These are phyloP conservation scores for Metopolophium dirhodum DNA, from an alignment of 1,140 invertebrate genomes.

Conservation along the genomic window DNA sequence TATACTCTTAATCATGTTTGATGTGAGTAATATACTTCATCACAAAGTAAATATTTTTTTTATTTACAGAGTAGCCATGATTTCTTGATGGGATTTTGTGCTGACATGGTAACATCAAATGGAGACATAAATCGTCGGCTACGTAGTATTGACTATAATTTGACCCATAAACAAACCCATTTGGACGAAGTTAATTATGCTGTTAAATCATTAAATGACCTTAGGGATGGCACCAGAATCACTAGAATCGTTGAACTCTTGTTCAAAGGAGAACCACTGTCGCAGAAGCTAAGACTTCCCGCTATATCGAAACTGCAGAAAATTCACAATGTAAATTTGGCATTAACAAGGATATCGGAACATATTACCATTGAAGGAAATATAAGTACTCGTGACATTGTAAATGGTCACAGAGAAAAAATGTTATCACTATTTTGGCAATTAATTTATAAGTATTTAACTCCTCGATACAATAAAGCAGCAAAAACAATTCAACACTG, in stretches of 20 bases:
- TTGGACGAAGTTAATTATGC: slow-evolving; percentile 90
- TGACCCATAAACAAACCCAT: slow-evolving; percentile 78
- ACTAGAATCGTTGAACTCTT: slow-evolving; percentile 84
- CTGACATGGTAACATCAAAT: slow-evolving; percentile 82
- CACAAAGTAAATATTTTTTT: not conserved
- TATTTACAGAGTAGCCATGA: slow-evolving; percentile 72
- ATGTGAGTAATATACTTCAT: not conserved
- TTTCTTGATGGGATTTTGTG: slow-evolving; percentile 79
- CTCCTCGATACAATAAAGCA: slow-evolving; percentile 73
- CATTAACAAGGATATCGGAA: slow-evolving; percentile 65
- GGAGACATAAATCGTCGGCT: slow-evolving; percentile 86
- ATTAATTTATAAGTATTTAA: slow-evolving; percentile 84
- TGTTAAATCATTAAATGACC: slow-evolving; percentile 75
- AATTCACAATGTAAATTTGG: slow-evolving; percentile 84
- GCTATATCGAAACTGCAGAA: slow-evolving; percentile 86
- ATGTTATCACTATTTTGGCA: slow-evolving; percentile 87
- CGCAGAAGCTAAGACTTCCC: slow-evolving; percentile 75
- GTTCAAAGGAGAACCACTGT: slow-evolving; percentile 71
- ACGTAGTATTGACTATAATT: slow-evolving; percentile 75
- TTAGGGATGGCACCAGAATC: slow-evolving; percentile 79
- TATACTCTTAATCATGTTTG: not conserved
- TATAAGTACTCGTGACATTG: slow-evolving; percentile 78
- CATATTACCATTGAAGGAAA: slow-evolving; percentile 68
- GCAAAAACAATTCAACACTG: slow-evolving; percentile 71
- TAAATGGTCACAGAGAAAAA: slow-evolving; percentile 86